Conservation (phyloP, 2,888 invertebrate genomes). For the Yponomeuta sedellus region DNA sequence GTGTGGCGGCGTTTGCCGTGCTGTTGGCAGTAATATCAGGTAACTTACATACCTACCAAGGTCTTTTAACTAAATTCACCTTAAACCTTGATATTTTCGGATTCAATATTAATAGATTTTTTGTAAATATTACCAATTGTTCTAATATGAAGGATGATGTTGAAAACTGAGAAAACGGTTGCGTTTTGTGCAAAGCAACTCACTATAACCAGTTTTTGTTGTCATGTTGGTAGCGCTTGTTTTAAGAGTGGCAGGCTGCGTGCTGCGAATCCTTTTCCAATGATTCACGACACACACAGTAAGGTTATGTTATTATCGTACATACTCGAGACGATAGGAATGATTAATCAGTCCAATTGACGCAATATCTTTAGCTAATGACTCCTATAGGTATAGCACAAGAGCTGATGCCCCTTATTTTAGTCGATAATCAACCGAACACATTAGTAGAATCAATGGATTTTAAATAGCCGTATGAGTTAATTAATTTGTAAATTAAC, state of each 20-base stretch:
- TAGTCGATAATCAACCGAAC: background rate
- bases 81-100: background rate
- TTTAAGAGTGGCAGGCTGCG: conserved; percentile 28
- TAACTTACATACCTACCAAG: conserved; percentile 35
- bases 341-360: background rate
- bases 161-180: background rate
- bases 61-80: background rate
- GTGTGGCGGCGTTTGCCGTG: conserved; percentile 66
- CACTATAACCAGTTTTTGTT: conserved; percentile 25
- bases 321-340: background rate
- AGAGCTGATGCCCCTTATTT: background rate
- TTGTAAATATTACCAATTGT: too few relatives aligned
- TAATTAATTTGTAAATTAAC: background rate
- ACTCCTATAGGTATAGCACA: background rate
- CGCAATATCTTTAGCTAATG: background rate
- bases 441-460: background rate
- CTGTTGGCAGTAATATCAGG: conserved; percentile 67
- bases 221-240: conserved; percentile 33
- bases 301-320: background rate
- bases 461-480: background rate
- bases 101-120: too few relatives aligned
- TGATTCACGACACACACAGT: background rate
- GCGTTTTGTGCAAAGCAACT: conserved; percentile 2
- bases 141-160: background rate
- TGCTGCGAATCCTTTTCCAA: conserved; percentile 23